Base-by-base conservation (phyloP, 2,113 vertebrate species). In the Aegithalos caudatus region DNA sequence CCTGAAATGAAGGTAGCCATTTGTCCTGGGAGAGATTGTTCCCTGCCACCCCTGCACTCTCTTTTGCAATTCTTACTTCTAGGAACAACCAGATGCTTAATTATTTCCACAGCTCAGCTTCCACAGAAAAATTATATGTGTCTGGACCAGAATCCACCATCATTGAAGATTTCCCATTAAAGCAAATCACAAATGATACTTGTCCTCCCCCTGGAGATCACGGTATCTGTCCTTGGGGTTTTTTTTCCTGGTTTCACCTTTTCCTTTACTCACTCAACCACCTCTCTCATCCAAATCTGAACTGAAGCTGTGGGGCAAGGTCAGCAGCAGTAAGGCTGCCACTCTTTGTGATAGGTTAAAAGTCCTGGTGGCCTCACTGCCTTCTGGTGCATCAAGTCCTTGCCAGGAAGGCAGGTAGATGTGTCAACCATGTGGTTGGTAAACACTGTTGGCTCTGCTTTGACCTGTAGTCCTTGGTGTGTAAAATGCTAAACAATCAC, bases 41-140 rank as follows among this genome's bases (percentile, higher is more conserved):
- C 45, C 8, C 77, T 83, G 35, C 45, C 28, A 18, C 10, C 5
- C 13, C 37, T 58, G 66, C 25, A 15, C 14, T 60, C 44, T 7
- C 2, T 72, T 88, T 40, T 81, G 73, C n/a, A 45, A 7, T 90
- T 56, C 20, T 37, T 85, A 58, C 20, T 74, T 90, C 62, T 85
- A 66, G 71, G 50, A 94, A 76, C 37, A 86, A 70, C 33, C 66
- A 70, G 25, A 64, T 50, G 62, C 29, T 69, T 85, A 57, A 86
- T 82, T 82, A 69, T 53, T 92, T 81, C 71, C 50, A 69, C 47
- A 72, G 54, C 58, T 72, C 29, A 69, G 18, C 33, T 73, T 86
- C 58, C 81, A 42, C n/a, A 69, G 74, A 77, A 93, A 81, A 87
- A 44, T 14, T 0, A 8, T 29, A 29, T 6, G 5, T 90, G 8